These are phyloP conservation scores for Eupithecia abbreviata DNA, from an alignment of 2,888 invertebrate genomes.

Conservation along the genomic window DNA sequence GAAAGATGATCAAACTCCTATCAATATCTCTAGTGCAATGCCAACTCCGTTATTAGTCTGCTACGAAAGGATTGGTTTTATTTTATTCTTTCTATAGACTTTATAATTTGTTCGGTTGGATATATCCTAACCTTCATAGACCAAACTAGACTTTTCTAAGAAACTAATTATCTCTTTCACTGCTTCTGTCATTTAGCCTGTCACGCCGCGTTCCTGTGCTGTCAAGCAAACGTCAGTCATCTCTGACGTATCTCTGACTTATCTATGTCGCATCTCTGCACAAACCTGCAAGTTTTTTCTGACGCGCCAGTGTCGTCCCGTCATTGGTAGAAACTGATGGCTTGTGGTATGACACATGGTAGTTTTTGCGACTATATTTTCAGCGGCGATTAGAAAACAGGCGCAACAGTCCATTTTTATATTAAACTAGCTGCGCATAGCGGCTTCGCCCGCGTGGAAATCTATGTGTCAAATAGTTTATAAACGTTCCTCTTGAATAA, in stretches of 20 bases:
- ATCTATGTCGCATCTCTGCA: conserved; percentile 34
- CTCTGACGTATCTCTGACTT: conserved; percentile 28
- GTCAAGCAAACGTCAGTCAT: conserved; percentile 25
- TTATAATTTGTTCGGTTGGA: neutral
- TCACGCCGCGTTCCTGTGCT: conserved; percentile 23
- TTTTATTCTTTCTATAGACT: neutral
- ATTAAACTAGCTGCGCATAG: neutral
- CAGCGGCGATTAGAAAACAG: conserved; percentile 21
- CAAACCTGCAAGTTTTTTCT: conserved; percentile 27
- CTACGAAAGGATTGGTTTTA: neutral
- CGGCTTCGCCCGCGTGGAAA: too few species aligned
- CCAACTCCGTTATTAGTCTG: neutral
- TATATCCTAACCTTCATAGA: neutral
- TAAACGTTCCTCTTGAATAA: too few species aligned
- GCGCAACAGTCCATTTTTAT: conserved; percentile 8
- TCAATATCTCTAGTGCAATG: too few species aligned
- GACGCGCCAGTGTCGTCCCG: conserved; percentile 22
- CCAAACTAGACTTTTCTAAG: neutral
- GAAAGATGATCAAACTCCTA: too few species aligned
- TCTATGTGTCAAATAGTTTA: too few species aligned
- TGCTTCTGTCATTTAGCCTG: conserved; percentile 20
- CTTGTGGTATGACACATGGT: conserved; percentile 22
- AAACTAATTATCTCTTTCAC: conserved; percentile 14
- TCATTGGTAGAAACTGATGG: conserved; percentile 24
- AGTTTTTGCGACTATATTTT: conserved; percentile 22